These are phyloP conservation scores for Cyclophora punctaria DNA, from an alignment of 2,888 invertebrate species.

Conservation along the genomic window DNA sequence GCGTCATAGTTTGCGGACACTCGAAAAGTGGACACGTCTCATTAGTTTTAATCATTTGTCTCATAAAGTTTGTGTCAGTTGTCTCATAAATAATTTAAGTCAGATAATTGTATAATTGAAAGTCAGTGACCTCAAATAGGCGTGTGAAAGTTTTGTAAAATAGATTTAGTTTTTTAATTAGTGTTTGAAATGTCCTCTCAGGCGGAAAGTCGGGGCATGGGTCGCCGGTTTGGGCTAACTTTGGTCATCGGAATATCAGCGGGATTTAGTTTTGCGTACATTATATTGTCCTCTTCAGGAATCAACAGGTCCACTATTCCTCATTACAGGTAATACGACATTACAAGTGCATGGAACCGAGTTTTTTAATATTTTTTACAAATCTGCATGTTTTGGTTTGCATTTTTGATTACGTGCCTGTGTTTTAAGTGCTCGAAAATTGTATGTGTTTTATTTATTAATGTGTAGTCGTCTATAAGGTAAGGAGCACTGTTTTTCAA, in stretches of 20 bases:
- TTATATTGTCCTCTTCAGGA: constrained; percentile 77
- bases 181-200: constrained; percentile 34
- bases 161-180: neutral
- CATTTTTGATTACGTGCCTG: no score
- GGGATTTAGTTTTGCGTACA: constrained; percentile 85
- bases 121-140: neutral
- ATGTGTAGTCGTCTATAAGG: no score
- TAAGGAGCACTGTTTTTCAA: no score
- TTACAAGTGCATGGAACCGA: no score
- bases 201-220: constrained; percentile 73
- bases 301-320: constrained; percentile 62
- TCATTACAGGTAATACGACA: constrained; percentile 59
- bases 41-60: no score
- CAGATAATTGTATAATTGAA: no score
- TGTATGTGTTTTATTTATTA: no score
- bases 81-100: no score
- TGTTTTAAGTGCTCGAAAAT: no score
- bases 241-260: constrained; percentile 82
- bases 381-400: constrained; percentile 26
- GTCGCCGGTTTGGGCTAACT: constrained; percentile 81
- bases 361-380: constrained; percentile 14
- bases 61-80: no score
- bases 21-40: no score
- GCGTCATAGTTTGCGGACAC: no score
- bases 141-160: neutral